A percentile compares a stretch with the other conserved stretches of the same genome.
phyloP scores from a whole-genome alignment of 2,888 invertebrate genomes.

The Coleophora flavipennella region DNA sequence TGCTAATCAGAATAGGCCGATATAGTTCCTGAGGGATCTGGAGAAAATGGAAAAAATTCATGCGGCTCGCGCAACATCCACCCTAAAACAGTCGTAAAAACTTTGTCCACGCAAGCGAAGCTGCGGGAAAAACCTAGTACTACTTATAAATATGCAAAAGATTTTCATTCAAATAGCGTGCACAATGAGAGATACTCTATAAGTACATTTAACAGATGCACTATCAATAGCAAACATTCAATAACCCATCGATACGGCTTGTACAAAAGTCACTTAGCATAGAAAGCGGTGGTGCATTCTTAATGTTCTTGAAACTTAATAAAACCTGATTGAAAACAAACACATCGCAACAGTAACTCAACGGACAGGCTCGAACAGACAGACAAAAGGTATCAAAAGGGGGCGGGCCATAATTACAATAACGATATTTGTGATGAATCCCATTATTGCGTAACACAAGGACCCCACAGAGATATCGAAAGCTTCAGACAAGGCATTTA shows the following conservation, averaged over 20 bases:
- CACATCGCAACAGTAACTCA: constrained; percentile 35
- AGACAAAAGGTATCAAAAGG: constrained; percentile 52
- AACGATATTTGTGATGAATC: constrained; percentile 37
- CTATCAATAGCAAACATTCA: constrained; percentile 12
- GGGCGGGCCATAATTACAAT: constrained; percentile 52
- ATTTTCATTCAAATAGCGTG: no score
- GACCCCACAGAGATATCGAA: constrained; percentile 25
- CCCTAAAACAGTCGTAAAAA: no score
- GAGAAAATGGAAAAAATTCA: no score
- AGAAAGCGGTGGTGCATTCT: constrained; percentile 37
- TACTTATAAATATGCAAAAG: constrained; percentile 21
- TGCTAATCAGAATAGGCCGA: no score
- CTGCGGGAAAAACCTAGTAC: no score
- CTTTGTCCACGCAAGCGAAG: no score
- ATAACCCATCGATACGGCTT: constrained; percentile 10
- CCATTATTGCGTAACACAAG: constrained; percentile 39
- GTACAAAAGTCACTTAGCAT: constrained; percentile 42
- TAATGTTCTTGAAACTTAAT: constrained; percentile 23
- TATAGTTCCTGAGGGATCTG: no score
- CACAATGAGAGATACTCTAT: constrained; percentile 5
- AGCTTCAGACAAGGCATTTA: constrained; percentile 14
- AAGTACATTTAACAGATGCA: no score
- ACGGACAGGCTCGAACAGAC: constrained; percentile 34
- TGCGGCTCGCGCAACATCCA: no score
- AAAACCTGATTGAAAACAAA: constrained; percentile 47